Percentiles rank a stretch among this genome's conserved stretches.
phyloP scores from a whole-genome alignment of 2,888 invertebrate genomes.

The Euproctis similis region DNA sequence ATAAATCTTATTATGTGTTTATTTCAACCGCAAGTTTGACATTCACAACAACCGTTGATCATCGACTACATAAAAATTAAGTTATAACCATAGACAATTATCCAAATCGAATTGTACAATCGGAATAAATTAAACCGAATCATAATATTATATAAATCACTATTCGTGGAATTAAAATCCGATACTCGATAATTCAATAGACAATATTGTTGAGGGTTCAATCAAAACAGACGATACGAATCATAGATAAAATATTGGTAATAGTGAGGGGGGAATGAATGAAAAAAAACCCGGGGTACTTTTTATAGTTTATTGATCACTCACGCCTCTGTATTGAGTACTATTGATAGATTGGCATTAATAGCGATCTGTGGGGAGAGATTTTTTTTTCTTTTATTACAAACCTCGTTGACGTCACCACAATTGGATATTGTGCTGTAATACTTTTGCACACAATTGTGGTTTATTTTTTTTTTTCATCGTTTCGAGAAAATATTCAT shows the following conservation, averaged over 20 bases:
- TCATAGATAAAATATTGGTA: conserved; percentile 57
- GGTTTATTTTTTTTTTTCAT: conserved; percentile 37
- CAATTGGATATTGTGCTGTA: conserved; percentile 67
- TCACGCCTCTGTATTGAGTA: conserved; percentile 60
- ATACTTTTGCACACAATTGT: conserved; percentile 53
- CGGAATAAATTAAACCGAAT: conserved; percentile 29
- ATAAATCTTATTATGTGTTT: background rate
- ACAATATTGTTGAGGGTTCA: conserved; percentile 49
- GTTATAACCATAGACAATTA: conserved; percentile 28
- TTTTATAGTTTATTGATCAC: conserved; percentile 61
- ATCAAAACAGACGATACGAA: conserved; percentile 50
- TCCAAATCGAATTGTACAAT: conserved; percentile 28
- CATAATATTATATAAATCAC: conserved; percentile 29
- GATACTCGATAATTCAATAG: conserved; percentile 52
- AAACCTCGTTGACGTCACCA: conserved; percentile 55
- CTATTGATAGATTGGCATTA: conserved; percentile 73
- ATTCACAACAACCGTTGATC: conserved; percentile 13
- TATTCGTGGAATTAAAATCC: conserved; percentile 28
- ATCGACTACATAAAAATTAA: conserved; percentile 27
- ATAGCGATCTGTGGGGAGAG: conserved; percentile 57
- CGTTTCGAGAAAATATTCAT: too few species aligned
- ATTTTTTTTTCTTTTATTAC: conserved; percentile 60
- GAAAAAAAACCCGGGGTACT: conserved; percentile 46
- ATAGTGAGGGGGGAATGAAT: conserved; percentile 46
- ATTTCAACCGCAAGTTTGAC: conserved; percentile 8